These are phyloP conservation scores for Calliphora vicina DNA, from an alignment of 1,140 invertebrate genomes.

Conservation along the genomic window DNA sequence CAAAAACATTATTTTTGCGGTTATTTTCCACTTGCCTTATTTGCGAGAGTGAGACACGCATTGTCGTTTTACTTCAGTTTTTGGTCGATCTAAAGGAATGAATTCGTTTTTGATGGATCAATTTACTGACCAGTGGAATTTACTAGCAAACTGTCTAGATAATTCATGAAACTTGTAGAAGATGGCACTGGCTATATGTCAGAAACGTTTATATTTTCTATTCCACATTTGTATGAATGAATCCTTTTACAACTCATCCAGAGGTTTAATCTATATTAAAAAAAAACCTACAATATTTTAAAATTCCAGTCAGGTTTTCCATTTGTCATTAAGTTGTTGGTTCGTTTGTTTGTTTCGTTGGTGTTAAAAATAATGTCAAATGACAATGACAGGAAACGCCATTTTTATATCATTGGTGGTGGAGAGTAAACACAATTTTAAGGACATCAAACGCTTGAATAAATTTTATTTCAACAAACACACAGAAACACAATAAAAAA, in stretches of 20 bases:
- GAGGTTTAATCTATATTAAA: not conserved
- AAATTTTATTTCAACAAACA: not conserved
- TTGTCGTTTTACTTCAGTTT: not conserved
- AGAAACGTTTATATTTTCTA: too few species aligned
- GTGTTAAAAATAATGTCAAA: conserved; percentile 21
- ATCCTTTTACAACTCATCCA: not conserved
- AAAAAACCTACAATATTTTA: not conserved
- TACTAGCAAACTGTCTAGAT: too few species aligned
- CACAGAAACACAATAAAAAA: not conserved
- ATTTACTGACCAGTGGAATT: too few species aligned
- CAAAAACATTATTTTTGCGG: conserved; percentile 45
- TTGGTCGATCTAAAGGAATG: not conserved
- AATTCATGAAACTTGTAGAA: too few species aligned
- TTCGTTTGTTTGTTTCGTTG: not conserved
- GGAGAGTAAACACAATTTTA: conserved; percentile 15
- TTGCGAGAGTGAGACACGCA: not conserved
- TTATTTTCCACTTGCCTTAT: conserved; percentile 49
- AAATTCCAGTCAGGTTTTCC: conserved; percentile 24
- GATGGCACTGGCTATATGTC: too few species aligned
- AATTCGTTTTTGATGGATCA: too few species aligned
- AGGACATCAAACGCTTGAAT: conserved; percentile 26
- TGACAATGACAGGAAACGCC: not conserved
- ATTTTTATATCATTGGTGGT: not conserved
- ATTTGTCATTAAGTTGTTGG: conserved; percentile 18
- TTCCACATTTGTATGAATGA: too few species aligned